Percentiles rank a stretch among this genome's conserved stretches.
phyloP scores from a whole-genome alignment of 2,113 vertebrate species.

The Mustela lutreola region DNA sequence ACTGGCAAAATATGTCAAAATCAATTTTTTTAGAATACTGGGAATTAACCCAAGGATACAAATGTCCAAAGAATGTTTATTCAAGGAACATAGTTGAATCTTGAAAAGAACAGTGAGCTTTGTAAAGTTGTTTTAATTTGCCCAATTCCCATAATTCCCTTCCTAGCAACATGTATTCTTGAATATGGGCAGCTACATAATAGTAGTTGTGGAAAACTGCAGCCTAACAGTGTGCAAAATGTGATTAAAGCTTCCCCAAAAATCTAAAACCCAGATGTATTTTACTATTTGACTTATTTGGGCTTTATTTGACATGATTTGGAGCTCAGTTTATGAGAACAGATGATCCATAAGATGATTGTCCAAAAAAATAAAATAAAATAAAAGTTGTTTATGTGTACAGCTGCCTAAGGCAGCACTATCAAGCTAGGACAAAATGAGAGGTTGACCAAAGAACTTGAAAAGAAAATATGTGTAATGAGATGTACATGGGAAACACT shows the following conservation, averaged over 20 bases:
- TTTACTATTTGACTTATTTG: not conserved
- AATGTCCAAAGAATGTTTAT: not conserved
- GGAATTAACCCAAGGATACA: not conserved
- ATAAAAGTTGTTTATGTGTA: not conserved
- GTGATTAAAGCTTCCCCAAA: not conserved
- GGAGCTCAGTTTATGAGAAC: not conserved
- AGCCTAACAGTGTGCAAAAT: not conserved
- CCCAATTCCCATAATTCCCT: not conserved
- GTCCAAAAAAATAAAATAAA: not conserved
- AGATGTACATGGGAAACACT: not conserved
- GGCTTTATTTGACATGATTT: not conserved
- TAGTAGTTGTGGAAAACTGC: not conserved
- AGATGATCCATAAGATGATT: not conserved
- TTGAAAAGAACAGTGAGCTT: not conserved
- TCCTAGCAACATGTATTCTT: not conserved
- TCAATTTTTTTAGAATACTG: not conserved
- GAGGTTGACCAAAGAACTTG: not conserved
- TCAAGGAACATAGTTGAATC: not conserved
- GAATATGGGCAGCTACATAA: not conserved
- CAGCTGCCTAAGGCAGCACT: not conserved
- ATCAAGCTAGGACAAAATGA: not conserved
- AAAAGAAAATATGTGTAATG: not conserved
- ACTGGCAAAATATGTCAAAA: not conserved
- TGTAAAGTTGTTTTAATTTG: not conserved
- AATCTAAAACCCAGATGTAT: not conserved